Evolutionary conservation across 2,888 invertebrate species (phyloP), one percentile per base, ranked within the genome.

Genomic region (Zeuzera pyrina): DNA sequence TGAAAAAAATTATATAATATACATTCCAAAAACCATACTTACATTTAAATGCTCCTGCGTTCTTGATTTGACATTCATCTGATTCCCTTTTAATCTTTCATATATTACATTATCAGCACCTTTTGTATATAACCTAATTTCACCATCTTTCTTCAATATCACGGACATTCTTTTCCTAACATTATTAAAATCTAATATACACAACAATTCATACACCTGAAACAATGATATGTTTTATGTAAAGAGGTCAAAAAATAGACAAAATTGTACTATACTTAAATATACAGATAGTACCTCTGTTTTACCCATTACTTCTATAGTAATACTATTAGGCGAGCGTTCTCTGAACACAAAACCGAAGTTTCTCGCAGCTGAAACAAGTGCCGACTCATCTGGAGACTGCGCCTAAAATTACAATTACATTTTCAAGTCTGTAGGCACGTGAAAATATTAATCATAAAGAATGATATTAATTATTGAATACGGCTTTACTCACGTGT

Each of bases 151-250:
- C 60, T 93, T 87, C 57, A 95, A 84, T 66, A 95, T 93, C 58
- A 98, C 98, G 47, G 98, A 98, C 99, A 99, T 99, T 69, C 99
- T 87, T 85, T 99, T 99, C 53, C 99, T 88, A 50, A 97, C 94
- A 85, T 99, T 99, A 87, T 99, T 98, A 85, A 99, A 99, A 86
- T 99, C 99, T 63, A 99, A 88, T 77, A 99, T 99, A 78, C 95
- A 95, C 51, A 99, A 86, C 55, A 99, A 87, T 74, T 99, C 97
- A 83, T 98, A 97, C 50, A 95, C 92, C 87, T 92, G 85, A 43
- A 73, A 68, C 60, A 64, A 64, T 47, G 36, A 33, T 52, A 23
- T 39, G 13, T 24, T 13, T n/a, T 8, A 35, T 30, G 21, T 12
- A 16, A 12, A 0, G 5, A 12, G 25, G 22, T 2, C 5, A 25